Base-by-base conservation (phyloP, 2,797 vertebrate genomes). In the Hypotaenidia philippensis region DNA sequence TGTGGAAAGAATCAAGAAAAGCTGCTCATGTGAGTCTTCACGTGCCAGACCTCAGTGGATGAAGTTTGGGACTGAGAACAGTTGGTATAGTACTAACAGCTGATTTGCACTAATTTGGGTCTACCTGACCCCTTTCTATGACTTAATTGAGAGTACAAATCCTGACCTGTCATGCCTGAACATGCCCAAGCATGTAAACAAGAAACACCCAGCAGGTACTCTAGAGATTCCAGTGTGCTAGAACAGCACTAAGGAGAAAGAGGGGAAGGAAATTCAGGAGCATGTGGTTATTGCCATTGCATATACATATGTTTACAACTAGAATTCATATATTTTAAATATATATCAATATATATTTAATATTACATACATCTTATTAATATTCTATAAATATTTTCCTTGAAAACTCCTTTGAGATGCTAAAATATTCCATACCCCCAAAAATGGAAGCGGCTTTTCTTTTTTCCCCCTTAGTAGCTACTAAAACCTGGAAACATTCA, bases 121-220 rank as follows among this genome's bases (percentile, higher is more conserved):
- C 52, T 77, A 18, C 45, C 29, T 69, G 56, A 78, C 47, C 47
- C 59, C 74, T 69, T 86, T 31, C 26, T n/a, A 6, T 5, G 6
- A 16, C 32, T 76, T 59, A 80, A 76, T 0, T 20, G 34, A 56
- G 29, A 32, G 27, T 2, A 41, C 18, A 68, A 71, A 26, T 5
- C 32, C 29, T 38, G 53, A 32, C 17, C 23, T 31, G 26, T n/a
- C 49, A 40, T 27, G 29, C 40, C 23, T 17, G 56, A 32, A 56
- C 55, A 36, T 8, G 17, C 32, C 53, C 32, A 36, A 68, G 57
- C 21, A 27, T 0, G 0, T 7, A 40, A 68, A 32, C 47, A 47
- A 32, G 41, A 55, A 85, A 44, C 4, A 59, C 2, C 10, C 27
- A 49, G 10, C 18, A 9, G 0, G 2, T 6, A 27, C 15, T 31